A percentile compares a stretch with the other conserved stretches of the same genome.
Conservation (phyloP, 2,113 vertebrate genomes). For the Nasalis larvatus region DNA sequence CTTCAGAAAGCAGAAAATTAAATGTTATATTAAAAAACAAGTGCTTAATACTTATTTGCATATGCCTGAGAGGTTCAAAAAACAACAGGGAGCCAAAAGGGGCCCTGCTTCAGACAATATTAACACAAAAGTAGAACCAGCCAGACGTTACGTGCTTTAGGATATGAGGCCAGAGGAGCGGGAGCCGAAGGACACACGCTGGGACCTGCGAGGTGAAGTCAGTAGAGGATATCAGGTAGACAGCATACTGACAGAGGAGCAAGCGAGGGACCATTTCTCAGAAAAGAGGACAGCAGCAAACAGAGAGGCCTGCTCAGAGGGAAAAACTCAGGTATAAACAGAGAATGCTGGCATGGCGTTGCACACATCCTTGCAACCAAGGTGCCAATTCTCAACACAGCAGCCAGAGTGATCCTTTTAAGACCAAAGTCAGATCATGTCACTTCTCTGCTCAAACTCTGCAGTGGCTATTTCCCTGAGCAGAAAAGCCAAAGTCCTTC, state of each 20-base stretch:
- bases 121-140: neutral
- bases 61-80: neutral
- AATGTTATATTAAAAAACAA: conserved; percentile 33
- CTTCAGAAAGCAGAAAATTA: conserved; percentile 23
- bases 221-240: neutral
- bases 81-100: neutral
- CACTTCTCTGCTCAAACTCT: neutral
- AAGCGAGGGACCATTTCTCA: neutral
- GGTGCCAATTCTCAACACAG: neutral
- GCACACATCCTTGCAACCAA: neutral
- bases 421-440: neutral
- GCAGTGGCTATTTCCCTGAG: neutral
- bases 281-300: neutral
- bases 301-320: neutral
- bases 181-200: neutral
- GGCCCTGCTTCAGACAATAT: neutral
- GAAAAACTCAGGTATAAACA: neutral
- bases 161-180: neutral
- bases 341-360: neutral
- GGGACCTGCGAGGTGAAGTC: neutral
- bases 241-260: neutral
- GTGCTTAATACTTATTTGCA: conserved; percentile 12
- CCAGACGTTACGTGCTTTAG: neutral
- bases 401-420: neutral
- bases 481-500: neutral